phyloP scores from a whole-genome alignment of 2,113 vertebrate genomes.

The Arvicanthis niloticus region DNA sequence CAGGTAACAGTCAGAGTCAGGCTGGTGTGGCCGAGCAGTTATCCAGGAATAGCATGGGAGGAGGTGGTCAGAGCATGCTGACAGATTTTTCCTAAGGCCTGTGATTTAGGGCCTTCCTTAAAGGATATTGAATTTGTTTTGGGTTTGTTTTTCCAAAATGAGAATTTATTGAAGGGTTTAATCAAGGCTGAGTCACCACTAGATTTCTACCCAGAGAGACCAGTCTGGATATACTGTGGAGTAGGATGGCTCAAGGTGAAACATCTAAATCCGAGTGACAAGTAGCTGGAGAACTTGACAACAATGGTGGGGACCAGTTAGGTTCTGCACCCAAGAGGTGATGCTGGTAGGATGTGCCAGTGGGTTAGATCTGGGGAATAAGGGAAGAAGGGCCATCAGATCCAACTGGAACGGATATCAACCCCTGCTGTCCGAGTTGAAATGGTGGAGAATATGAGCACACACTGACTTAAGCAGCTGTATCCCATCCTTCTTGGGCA shows the following conservation, averaged over 20 bases:
- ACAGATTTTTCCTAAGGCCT: background rate
- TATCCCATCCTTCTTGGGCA: background rate
- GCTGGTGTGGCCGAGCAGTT: background rate
- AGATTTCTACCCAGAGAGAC: background rate
- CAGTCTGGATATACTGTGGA: background rate
- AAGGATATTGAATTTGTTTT: background rate
- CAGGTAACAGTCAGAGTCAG: background rate
- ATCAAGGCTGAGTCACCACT: background rate
- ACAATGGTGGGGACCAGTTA: background rate
- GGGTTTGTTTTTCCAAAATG: background rate
- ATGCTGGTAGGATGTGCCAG: background rate
- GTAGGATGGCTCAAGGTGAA: background rate
- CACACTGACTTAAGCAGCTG: background rate
- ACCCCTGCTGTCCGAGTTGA: background rate
- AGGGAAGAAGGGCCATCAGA: background rate
- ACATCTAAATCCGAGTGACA: background rate
- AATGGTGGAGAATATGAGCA: background rate
- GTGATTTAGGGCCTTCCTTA: background rate
- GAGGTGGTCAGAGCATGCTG: background rate
- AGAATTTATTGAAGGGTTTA: slow-evolving; percentile 29
- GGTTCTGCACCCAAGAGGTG: background rate
- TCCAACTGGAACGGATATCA: background rate
- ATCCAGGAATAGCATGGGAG: background rate
- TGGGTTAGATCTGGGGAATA: background rate
- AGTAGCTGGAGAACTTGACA: background rate